Base-by-base conservation (phyloP, 2,797 vertebrate genomes). In the Thalassophryne amazonica region DNA sequence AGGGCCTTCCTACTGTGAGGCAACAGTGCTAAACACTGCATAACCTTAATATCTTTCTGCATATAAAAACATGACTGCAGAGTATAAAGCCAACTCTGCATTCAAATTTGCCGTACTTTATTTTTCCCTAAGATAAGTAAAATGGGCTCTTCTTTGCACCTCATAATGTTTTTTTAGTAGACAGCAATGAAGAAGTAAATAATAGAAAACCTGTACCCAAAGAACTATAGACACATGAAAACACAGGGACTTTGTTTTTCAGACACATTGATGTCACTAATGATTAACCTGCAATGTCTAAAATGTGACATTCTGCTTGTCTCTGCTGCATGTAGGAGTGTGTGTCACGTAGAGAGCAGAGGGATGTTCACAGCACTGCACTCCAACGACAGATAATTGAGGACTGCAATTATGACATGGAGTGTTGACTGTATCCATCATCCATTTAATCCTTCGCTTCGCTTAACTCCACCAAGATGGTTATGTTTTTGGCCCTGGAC, bases 221-320 rank as follows among this genome's bases (percentile, higher is more conserved):
- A 54, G 23, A 33, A 45, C 13, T 13, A 19, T 38, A 54, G n/a
- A 42, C 31, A 38, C n/a, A 27, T 18, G 10, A 48, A 52, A 49
- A 33, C 49, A 53, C n/a, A 36, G 4, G 15, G 10, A 17, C 10
- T 2, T 9, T 21, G 19, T 38, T 43, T 48, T 53, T 39, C 19
- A 39, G 37, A 43, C 32, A 15, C 4, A 7, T 15, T 14, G 7
- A 18, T 33, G 18, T 10, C 42, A 27, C 8, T 27, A 33, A 36
- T 24, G 41, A 56, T 31, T 46, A n/a, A 35, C 14, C n/a, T 15
- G 10, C 24, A 32, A 37, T 20, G 37, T 32, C 25, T 30, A 25
- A 49, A 50, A 14, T 18, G 16, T 35, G 12, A 16, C 20, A 15
- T 13, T 30, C 45, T 1, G 1, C 9, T 16, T 6, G 9, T 25